phyloP scores from a whole-genome alignment of 2,797 vertebrate species.

The Amazona finschi region DNA sequence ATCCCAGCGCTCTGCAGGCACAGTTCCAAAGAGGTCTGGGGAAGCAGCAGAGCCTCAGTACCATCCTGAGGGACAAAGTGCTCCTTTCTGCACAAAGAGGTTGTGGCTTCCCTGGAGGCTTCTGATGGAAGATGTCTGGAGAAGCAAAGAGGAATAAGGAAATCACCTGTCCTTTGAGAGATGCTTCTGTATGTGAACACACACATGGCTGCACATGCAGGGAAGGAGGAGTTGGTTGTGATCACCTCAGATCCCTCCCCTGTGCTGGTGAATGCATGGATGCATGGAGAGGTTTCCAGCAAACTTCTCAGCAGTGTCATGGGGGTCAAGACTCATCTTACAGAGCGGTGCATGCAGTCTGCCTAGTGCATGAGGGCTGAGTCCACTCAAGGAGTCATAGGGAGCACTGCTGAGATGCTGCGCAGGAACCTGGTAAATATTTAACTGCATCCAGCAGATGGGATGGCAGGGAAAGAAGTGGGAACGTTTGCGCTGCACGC shows the following conservation, averaged over 20 bases:
- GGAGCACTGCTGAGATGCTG: neutral
- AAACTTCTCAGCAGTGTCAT: neutral
- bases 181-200: neutral
- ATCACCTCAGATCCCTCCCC: neutral
- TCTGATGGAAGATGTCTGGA: neutral
- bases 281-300: neutral
- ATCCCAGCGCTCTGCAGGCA: neutral
- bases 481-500: accelerated
- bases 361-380: accelerated
- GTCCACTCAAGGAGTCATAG: accelerated
- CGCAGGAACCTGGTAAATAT: neutral
- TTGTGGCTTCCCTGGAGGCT: neutral
- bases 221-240: neutral
- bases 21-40: neutral
- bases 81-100: neutral
- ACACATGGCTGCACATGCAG: neutral
- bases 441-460: neutral
- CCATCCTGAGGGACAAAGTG: accelerated
- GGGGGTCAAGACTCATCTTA: neutral
- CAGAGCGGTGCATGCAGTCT: accelerated
- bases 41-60: neutral
- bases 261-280: neutral
- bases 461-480: neutral
- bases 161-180: neutral
- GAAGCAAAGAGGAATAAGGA: neutral